Evolutionary conservation across 2,113 vertebrate genomes (phyloP).

Genomic region (Thunnus thynnus): DNA sequence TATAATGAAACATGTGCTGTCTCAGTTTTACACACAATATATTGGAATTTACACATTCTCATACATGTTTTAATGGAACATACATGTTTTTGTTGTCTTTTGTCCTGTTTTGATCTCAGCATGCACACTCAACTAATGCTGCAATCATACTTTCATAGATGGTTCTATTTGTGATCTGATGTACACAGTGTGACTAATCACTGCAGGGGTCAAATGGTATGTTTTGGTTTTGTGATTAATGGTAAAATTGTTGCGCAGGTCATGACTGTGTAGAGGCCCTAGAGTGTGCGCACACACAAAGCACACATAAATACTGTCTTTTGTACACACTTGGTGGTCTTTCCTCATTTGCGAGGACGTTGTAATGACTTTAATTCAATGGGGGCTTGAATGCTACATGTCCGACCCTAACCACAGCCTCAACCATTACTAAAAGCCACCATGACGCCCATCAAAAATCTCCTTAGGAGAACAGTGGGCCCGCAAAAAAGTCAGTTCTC

Average conservation of each 20-base stretch:
- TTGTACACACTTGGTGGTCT: not conserved
- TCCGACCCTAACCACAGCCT: not conserved
- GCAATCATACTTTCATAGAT: constrained; percentile 6
- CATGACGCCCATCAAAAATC: too few species aligned
- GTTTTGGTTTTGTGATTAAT: constrained; percentile 49
- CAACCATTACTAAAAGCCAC: not conserved
- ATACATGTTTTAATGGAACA: not conserved
- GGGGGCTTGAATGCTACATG: not conserved
- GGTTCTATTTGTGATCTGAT: constrained; percentile 15
- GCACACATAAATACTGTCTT: not conserved
- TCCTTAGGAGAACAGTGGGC: constrained; percentile 7
- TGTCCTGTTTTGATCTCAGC: not conserved
- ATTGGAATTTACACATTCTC: too few species aligned
- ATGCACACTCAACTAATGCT: too few species aligned
- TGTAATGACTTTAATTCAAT: not conserved
- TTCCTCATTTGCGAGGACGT: not conserved
- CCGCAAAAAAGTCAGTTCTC: constrained; percentile 46
- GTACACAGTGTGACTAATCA: constrained; percentile 35
- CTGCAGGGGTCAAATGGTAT: constrained; percentile 30
- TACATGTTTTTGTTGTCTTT: not conserved
- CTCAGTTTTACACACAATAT: too few species aligned
- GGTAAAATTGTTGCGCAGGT: constrained; percentile 17
- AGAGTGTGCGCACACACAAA: constrained; percentile 12
- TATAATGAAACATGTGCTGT: too few species aligned
- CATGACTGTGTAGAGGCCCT: constrained; percentile 16